These are phyloP conservation scores for Pseudorectes ferrugineus DNA, from an alignment of 2,113 vertebrate genomes.

Conservation along the genomic window DNA sequence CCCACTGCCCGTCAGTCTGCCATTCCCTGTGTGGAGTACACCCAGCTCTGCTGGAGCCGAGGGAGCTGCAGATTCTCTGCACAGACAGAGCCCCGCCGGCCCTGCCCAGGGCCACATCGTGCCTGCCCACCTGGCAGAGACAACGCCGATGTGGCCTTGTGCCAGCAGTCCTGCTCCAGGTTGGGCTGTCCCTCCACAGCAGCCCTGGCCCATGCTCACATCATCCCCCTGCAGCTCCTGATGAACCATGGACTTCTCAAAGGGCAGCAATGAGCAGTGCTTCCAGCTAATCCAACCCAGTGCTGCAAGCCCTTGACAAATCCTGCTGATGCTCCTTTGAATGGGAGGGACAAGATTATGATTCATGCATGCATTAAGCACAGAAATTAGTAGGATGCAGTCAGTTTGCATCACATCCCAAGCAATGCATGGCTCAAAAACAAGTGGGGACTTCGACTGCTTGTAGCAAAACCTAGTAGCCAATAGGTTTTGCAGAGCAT, in stretches of 20 bases:
- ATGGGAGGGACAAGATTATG: neutral
- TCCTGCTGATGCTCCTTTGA: neutral
- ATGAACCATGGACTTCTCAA: neutral
- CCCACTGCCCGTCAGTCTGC: neutral
- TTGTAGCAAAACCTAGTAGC: neutral
- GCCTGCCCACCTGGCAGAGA: no score
- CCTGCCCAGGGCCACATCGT: no score
- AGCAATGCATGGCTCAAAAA: neutral
- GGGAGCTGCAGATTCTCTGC: neutral
- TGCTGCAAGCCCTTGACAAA: neutral
- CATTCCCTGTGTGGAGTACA: neutral
- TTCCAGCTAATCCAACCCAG: neutral
- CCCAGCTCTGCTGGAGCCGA: neutral
- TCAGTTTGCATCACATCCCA: neutral
- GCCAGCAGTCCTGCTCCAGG: neutral
- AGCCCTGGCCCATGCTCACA: neutral
- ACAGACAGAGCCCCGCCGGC: no score
- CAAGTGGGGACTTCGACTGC: fast-evolving
- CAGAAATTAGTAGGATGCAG: neutral
- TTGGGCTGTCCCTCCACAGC: neutral
- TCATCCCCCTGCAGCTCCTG: neutral
- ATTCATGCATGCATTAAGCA: neutral
- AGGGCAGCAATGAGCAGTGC: neutral
- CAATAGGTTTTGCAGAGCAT: neutral
- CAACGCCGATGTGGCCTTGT: no score